Conservation (phyloP, 1,140 invertebrate species). For the Cyclina sinensis region DNA sequence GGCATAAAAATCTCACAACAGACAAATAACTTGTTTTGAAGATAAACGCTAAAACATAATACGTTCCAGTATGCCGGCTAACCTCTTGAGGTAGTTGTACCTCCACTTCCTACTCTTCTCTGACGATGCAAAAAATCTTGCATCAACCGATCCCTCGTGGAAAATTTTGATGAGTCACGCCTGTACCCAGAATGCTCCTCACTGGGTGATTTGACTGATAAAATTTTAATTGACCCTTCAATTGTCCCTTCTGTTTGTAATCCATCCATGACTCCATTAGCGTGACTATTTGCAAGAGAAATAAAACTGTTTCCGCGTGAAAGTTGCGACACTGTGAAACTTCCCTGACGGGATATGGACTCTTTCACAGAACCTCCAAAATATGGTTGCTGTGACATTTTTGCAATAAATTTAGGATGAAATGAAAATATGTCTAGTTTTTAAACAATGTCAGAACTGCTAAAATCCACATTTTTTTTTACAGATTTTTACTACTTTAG, state of each 20-base stretch:
- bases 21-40: too few species aligned
- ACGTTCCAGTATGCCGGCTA: too few species aligned
- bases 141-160: constrained; percentile 33
- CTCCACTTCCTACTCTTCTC: constrained; percentile 38
- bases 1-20: too few species aligned
- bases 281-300: constrained; percentile 7
- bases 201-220: constrained; percentile 51
- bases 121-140: constrained; percentile 39
- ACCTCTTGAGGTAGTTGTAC: constrained; percentile 22
- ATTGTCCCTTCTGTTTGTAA: constrained; percentile 62
- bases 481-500: neutral
- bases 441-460: too few species aligned
- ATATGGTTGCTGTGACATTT: constrained; percentile 21
- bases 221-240: constrained; percentile 56
- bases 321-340: constrained; percentile 53
- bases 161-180: constrained; percentile 49
- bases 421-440: too few species aligned
- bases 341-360: constrained; percentile 34
- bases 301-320: constrained; percentile 58
- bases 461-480: neutral
- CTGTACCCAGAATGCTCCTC: constrained; percentile 52
- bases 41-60: too few species aligned
- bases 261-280: neutral
- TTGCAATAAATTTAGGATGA: neutral
- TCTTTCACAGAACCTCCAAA: neutral